A percentile compares a stretch with the other conserved stretches of the same genome.
Evolutionary conservation across 2,797 vertebrate species (phyloP).

Genomic region (Austrolebias charrua): DNA sequence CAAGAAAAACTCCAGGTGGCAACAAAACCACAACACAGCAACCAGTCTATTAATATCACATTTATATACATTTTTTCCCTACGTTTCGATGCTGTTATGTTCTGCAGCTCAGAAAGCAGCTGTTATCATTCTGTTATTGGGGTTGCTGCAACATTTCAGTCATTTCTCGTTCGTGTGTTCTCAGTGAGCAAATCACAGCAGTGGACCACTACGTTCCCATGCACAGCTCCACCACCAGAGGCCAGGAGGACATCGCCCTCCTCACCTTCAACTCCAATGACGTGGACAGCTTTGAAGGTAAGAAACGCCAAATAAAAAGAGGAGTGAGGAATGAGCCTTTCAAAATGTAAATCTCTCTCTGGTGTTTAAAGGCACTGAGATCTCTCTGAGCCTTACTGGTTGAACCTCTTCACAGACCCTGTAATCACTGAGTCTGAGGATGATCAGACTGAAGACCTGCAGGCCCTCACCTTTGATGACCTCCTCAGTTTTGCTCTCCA

Average conservation of each 20-base stretch:
- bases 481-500: constrained; percentile 93
- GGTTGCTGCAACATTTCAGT: background rate
- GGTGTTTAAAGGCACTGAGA: background rate
- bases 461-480: constrained; percentile 91
- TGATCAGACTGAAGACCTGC: constrained; percentile 80
- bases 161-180: constrained; percentile 11
- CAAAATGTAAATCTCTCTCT: background rate
- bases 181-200: constrained; percentile 36
- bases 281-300: constrained; percentile 56
- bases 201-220: constrained; percentile 64
- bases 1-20: constrained; percentile 78
- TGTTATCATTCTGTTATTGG: no score
- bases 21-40: background rate
- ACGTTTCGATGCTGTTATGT: no score
- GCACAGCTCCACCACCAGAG: constrained; percentile 49
- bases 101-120: no score
- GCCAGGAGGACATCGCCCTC: constrained; percentile 65
- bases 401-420: constrained; percentile 30
- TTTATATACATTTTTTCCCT: background rate
- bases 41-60: background rate
- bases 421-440: constrained; percentile 60
- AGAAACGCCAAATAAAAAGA: background rate
- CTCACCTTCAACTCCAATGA: constrained; percentile 38
- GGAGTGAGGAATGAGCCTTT: background rate
- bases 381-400: background rate